Evolutionary conservation across 1,140 invertebrate genomes (phyloP).

Genomic region (Coelopa frigida): DNA sequence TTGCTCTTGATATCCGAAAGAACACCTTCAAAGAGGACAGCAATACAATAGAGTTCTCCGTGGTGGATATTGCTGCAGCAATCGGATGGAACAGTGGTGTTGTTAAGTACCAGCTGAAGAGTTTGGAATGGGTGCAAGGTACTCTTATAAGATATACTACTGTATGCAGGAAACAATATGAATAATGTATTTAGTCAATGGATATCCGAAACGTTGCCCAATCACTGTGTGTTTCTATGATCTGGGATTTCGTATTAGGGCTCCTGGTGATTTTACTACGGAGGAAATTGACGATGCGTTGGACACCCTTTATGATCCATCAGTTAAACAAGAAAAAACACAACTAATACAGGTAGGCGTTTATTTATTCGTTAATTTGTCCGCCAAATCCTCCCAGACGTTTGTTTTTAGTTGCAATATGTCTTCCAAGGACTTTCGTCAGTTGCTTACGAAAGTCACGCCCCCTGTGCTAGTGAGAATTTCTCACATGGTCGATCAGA

Average conservation of each 20-base stretch:
- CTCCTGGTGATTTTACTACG: slow-evolving; percentile 71
- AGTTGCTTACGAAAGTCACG: slow-evolving; percentile 31
- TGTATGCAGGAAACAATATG: not conserved
- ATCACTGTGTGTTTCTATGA: slow-evolving; percentile 77
- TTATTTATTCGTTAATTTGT: too few species aligned
- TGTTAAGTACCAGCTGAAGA: slow-evolving; percentile 82
- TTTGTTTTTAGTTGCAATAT: slow-evolving; percentile 27
- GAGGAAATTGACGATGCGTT: slow-evolving; percentile 72
- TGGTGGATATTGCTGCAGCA: slow-evolving; percentile 75
- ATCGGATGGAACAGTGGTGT: slow-evolving; percentile 87
- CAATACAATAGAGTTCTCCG: slow-evolving; percentile 70
- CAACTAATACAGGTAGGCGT: slow-evolving; percentile 63
- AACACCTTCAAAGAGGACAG: slow-evolving; percentile 54
- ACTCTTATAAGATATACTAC: not conserved
- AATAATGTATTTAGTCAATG: slow-evolving; percentile 48
- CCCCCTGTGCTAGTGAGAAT: slow-evolving; percentile 46
- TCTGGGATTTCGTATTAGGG: slow-evolving; percentile 74
- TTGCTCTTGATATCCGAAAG: slow-evolving; percentile 65
- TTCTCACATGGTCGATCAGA: slow-evolving; percentile 56
- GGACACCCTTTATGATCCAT: slow-evolving; percentile 63
- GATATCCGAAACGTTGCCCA: slow-evolving; percentile 60
- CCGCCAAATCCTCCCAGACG: not conserved
- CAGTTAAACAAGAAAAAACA: slow-evolving; percentile 64
- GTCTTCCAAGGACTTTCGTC: slow-evolving; percentile 37
- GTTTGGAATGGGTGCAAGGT: slow-evolving; percentile 77